A percentile compares a stretch with the other conserved stretches of the same genome.
Conservation (phyloP, 2,797 vertebrate genomes). For the Vultur gryphus region DNA sequence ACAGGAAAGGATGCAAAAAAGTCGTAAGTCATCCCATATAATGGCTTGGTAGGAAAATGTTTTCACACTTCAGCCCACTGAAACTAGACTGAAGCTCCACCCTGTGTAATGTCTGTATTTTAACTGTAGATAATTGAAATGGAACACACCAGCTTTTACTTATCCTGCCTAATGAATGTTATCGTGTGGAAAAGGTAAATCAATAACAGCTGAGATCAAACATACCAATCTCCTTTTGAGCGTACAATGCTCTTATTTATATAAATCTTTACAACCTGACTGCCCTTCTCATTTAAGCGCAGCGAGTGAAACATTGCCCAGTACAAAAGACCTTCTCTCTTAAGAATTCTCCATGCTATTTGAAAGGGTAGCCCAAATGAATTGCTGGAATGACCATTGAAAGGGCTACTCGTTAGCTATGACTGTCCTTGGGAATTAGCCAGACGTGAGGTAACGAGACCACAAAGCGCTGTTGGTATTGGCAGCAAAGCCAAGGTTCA, state of each 20-base stretch:
- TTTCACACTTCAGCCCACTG: constrained; percentile 43
- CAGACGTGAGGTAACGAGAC: constrained; percentile 54
- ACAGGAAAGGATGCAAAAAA: neutral
- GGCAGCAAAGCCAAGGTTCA: constrained; percentile 55
- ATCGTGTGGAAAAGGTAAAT: constrained; percentile 73
- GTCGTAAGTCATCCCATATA: constrained; percentile 21
- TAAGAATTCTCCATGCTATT: constrained; percentile 26
- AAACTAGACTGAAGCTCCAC: constrained; percentile 55
- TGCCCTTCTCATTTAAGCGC: constrained; percentile 23
- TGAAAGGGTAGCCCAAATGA: constrained; percentile 42
- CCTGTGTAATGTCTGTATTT: constrained; percentile 42
- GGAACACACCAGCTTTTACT: constrained; percentile 59
- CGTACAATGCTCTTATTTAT: constrained; percentile 71
- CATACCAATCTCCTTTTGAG: constrained; percentile 65
- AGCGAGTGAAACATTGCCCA: neutral
- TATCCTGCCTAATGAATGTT: constrained; percentile 71
- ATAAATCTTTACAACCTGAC: constrained; percentile 67
- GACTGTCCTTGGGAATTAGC: constrained; percentile 58
- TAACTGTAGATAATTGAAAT: constrained; percentile 64
- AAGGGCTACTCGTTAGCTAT: constrained; percentile 53
- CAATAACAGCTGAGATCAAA: constrained; percentile 73
- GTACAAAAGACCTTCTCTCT: constrained; percentile 56
- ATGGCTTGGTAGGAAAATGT: constrained; percentile 42
- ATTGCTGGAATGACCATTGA: constrained; percentile 54
- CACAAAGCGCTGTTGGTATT: constrained; percentile 59